phyloP scores from a whole-genome alignment of 2,888 invertebrate genomes.

The Didymodactylos carnosus region DNA sequence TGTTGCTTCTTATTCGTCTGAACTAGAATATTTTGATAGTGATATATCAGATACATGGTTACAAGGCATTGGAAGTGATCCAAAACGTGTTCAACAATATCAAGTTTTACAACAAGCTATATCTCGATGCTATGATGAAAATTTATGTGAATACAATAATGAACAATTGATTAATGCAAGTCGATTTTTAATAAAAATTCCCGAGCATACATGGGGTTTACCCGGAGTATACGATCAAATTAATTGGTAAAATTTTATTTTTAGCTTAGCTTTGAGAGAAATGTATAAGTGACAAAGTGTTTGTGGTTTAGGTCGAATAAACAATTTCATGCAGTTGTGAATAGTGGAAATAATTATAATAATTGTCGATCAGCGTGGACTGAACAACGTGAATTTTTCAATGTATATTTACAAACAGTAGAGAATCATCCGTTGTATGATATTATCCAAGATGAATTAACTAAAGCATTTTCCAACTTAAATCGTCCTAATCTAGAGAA shows the following conservation, averaged over 20 bases:
- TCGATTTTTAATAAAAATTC: conserved; percentile 21
- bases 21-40: conserved; percentile 14
- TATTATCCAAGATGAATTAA: conserved; percentile 18
- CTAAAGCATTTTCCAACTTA: background rate
- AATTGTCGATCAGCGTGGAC: conserved; percentile 22
- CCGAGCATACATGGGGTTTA: too few relatives aligned
- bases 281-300: too few relatives aligned
- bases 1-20: background rate
- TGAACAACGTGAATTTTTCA: conserved; percentile 23
- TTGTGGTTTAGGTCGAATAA: conserved; percentile 19
- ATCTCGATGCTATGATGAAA: background rate
- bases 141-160: conserved; percentile 16
- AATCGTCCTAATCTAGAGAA: background rate
- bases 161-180: conserved; percentile 17
- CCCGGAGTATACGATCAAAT: too few relatives aligned
- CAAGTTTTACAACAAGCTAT: background rate
- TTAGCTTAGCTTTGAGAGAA: too few relatives aligned
- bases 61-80: conserved; percentile 16
- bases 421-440: conserved; percentile 20
- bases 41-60: conserved; percentile 15
- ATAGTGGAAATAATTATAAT: conserved; percentile 17
- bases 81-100: conserved; percentile 1
- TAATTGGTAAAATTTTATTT: too few relatives aligned
- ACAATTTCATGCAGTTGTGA: background rate
- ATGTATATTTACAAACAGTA: conserved; percentile 20